These are phyloP conservation scores for Thaumetopoea pityocampa DNA, from an alignment of 1,140 invertebrate species.

Conservation along the genomic window DNA sequence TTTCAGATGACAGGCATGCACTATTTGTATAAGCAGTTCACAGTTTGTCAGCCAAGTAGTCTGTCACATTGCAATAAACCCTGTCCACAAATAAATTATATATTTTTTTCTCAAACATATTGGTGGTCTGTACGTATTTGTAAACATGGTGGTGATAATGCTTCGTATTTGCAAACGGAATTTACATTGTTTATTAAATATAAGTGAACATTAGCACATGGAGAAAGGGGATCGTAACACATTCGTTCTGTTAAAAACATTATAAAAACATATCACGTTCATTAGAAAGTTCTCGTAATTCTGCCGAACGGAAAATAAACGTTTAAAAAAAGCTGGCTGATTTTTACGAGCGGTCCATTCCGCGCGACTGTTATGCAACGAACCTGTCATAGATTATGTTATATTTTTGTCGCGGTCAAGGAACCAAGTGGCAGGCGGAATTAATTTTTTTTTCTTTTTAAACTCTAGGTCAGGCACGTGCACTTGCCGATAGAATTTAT, in stretches of 20 bases:
- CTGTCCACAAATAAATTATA: too few relatives aligned
- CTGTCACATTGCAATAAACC: too few relatives aligned
- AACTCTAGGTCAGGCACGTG: slow-evolving; percentile 20
- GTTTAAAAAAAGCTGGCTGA: slow-evolving; percentile 5
- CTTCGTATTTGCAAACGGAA: too few relatives aligned
- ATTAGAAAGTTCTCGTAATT: slow-evolving; percentile 14
- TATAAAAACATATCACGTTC: neutral
- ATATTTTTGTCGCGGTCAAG: slow-evolving; percentile 28
- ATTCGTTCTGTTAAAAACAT: neutral
- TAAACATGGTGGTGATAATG: too few relatives aligned
- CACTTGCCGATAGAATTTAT: slow-evolving; percentile 9
- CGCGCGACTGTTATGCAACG: slow-evolving; percentile 9
- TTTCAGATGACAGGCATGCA: too few relatives aligned
- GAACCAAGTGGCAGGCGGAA: slow-evolving; percentile 13
- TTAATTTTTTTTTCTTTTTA: slow-evolving; percentile 14
- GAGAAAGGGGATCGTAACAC: neutral
- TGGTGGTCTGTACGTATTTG: too few relatives aligned
- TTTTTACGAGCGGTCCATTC: neutral
- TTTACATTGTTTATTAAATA: too few relatives aligned
- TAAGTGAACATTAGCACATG: too few relatives aligned
- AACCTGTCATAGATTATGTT: slow-evolving; percentile 3
- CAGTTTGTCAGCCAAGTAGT: too few relatives aligned
- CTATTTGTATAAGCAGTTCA: too few relatives aligned
- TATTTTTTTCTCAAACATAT: too few relatives aligned
- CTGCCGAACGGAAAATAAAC: neutral